Evolutionary conservation across 1,140 invertebrate genomes (phyloP).

Genomic region (Coptotermes formosanus): DNA sequence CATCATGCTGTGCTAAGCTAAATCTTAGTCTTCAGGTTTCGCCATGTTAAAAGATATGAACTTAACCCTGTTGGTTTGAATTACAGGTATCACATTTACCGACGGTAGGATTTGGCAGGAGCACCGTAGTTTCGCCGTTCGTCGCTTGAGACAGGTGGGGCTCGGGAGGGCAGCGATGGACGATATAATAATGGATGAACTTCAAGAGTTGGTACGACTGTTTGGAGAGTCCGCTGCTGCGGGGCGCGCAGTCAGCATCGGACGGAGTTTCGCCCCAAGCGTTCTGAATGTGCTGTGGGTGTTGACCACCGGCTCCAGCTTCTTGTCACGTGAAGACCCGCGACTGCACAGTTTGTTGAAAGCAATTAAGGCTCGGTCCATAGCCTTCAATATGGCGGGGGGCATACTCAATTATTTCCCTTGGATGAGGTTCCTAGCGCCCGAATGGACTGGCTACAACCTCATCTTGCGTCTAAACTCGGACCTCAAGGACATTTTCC

Average conservation of each 20-base stretch:
- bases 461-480: constrained; percentile 62
- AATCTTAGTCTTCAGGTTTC: no score
- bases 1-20: no score
- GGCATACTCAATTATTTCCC: constrained; percentile 66
- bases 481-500: constrained; percentile 50
- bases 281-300: constrained; percentile 76
- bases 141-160: constrained; percentile 67
- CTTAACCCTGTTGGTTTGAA: constrained; percentile 24
- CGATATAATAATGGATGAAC: constrained; percentile 66
- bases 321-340: constrained; percentile 48
- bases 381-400: constrained; percentile 65
- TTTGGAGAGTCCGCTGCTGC: neutral
- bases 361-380: constrained; percentile 48
- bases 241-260: neutral
- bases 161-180: constrained; percentile 74
- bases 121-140: constrained; percentile 70
- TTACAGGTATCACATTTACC: constrained; percentile 68
- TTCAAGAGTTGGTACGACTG: neutral
- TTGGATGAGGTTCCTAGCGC: constrained; percentile 66
- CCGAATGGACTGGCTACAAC: constrained; percentile 66
- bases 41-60: no score
- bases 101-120: constrained; percentile 74
- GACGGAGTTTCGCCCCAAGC: constrained; percentile 47
- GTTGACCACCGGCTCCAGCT: constrained; percentile 63
- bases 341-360: constrained; percentile 58